Percentiles rank a stretch among this genome's conserved stretches.
These are phyloP conservation scores for Fratercula arctica DNA, from an alignment of 2,797 vertebrate species.

Conservation along the genomic window DNA sequence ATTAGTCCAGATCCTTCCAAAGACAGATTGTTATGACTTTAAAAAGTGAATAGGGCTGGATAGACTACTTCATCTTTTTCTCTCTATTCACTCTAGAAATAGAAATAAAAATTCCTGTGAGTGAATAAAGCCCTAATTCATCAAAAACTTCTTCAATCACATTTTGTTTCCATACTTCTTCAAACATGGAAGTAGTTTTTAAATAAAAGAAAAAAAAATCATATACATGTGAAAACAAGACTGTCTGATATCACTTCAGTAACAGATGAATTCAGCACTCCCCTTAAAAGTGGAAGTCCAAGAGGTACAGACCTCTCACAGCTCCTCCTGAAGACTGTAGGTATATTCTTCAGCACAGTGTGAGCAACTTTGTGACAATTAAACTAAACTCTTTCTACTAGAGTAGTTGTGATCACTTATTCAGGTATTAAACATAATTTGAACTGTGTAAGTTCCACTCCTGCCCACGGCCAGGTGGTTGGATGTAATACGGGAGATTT, in stretches of 20 bases:
- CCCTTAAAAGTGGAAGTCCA: background rate
- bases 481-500: background rate
- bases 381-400: background rate
- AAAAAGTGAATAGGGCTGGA: background rate
- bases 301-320: background rate
- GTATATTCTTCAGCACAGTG: background rate
- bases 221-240: background rate
- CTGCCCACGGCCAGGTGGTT: rapidly evolving
- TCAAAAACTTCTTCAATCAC: background rate
- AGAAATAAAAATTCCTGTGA: background rate
- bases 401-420: background rate
- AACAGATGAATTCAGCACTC: background rate
- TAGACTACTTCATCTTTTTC: background rate
- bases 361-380: background rate
- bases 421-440: background rate
- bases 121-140: background rate
- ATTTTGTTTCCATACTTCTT: background rate
- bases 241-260: background rate
- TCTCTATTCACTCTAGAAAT: background rate
- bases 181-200: background rate
- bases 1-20: background rate
- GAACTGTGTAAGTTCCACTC: background rate
- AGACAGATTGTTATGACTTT: background rate
- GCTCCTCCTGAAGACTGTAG: background rate
- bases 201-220: background rate